Evolutionary conservation across 2,797 vertebrate genomes (phyloP).

Genomic region (Sorex maritimensis): DNA sequence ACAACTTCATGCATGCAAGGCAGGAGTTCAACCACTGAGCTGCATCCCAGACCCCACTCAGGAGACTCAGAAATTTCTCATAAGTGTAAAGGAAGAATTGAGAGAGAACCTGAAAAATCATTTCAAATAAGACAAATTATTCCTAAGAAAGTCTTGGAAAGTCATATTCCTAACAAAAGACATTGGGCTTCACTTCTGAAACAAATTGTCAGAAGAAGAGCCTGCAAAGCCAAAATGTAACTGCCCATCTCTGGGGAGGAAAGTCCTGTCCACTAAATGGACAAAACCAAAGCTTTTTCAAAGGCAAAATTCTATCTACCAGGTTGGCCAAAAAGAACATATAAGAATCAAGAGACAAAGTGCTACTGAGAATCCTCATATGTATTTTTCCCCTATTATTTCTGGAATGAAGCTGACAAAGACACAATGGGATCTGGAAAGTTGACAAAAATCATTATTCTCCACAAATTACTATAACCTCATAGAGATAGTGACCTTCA

Average conservation of each 20-base stretch:
- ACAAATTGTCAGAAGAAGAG: constrained; percentile 69
- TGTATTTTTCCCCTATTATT: constrained; percentile 87
- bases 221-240: constrained; percentile 73
- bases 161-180: background rate
- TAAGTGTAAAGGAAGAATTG: background rate
- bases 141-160: constrained; percentile 45
- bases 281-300: constrained; percentile 36
- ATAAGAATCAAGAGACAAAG: constrained; percentile 75
- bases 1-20: too few species aligned
- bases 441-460: constrained; percentile 89
- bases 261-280: constrained; percentile 59
- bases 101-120: constrained; percentile 61
- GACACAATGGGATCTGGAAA: constrained; percentile 84
- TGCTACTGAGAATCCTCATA: constrained; percentile 76
- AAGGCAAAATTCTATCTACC: constrained; percentile 62
- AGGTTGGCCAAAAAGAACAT: constrained; percentile 74
- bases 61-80: too few species aligned
- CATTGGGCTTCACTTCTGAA: constrained; percentile 73
- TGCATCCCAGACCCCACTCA: too few species aligned
- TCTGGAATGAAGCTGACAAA: constrained; percentile 86
- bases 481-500: constrained; percentile 90
- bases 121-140: constrained; percentile 65
- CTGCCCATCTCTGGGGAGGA: constrained; percentile 49
- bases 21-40: too few species aligned
- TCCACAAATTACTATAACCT: constrained; percentile 90